phyloP scores from a whole-genome alignment of 2,113 vertebrate genomes.

The Odontesthes bonariensis region DNA sequence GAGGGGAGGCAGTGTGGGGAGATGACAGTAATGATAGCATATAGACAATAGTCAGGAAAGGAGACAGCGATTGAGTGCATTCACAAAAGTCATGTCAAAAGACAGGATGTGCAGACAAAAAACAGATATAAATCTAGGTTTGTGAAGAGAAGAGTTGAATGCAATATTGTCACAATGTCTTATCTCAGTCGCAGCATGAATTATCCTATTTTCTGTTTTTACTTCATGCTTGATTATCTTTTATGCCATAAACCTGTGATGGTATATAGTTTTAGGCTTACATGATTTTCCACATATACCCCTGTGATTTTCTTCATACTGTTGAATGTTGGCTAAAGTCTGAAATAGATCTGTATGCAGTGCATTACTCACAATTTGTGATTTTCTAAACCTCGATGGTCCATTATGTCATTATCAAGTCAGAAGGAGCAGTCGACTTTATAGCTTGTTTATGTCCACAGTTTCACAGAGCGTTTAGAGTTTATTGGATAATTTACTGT shows the following conservation, averaged over 20 bases:
- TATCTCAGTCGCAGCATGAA: conserved; percentile 68
- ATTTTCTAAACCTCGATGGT: conserved; percentile 38
- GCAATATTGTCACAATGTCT: conserved; percentile 64
- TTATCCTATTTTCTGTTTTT: conserved; percentile 60
- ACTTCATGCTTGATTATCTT: conserved; percentile 71
- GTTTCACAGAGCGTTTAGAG: conserved; percentile 30
- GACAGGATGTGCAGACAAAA: conserved; percentile 72
- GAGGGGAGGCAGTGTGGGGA: conserved; percentile 29
- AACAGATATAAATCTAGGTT: conserved; percentile 66
- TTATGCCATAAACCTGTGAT: conserved; percentile 46
- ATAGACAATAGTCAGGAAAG: conserved; percentile 74
- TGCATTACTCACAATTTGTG: conserved; percentile 2
- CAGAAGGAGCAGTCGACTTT: conserved; percentile 40
- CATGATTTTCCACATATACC: conserved; percentile 46
- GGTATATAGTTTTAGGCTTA: conserved; percentile 46
- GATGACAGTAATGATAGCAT: conserved; percentile 77
- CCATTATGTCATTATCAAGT: conserved; percentile 51
- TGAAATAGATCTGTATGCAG: conserved; percentile 31
- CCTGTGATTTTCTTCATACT: conserved; percentile 29
- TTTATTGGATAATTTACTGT: conserved; percentile 32
- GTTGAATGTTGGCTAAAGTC: conserved; percentile 32
- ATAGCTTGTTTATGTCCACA: conserved; percentile 20
- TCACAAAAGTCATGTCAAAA: conserved; percentile 74
- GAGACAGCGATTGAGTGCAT: conserved; percentile 69
- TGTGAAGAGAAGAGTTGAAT: conserved; percentile 61